These are phyloP conservation scores for Idaea dimidiata DNA, from an alignment of 2,888 invertebrate species.

Conservation along the genomic window DNA sequence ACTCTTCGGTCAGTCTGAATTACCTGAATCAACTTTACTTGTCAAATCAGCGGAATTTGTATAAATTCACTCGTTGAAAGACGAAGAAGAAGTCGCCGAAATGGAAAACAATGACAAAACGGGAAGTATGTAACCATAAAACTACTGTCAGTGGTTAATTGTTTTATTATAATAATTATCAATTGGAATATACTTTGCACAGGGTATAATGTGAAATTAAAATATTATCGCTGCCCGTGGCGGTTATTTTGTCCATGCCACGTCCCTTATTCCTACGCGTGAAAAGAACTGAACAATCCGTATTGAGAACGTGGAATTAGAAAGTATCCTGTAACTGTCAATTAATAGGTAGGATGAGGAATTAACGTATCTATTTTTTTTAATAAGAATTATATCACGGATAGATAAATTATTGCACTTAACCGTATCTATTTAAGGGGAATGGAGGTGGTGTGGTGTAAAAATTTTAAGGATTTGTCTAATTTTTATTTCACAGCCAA, in stretches of 20 bases:
- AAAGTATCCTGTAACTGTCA: slow-evolving; percentile 65
- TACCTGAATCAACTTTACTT: no score
- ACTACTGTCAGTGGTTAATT: slow-evolving; percentile 64
- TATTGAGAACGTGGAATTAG: slow-evolving; percentile 63
- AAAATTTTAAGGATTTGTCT: no score
- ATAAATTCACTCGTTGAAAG: no score
- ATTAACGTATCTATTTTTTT: background rate
- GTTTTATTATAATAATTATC: slow-evolving; percentile 64
- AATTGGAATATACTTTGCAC: slow-evolving; percentile 71
- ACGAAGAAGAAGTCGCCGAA: background rate
- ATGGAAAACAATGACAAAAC: background rate
- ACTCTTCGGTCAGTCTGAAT: no score
- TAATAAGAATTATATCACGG: slow-evolving; percentile 2
- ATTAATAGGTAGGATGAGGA: slow-evolving; percentile 43
- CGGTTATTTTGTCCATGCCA: slow-evolving; percentile 58
- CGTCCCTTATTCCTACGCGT: slow-evolving; percentile 72
- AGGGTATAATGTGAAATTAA: slow-evolving; percentile 73
- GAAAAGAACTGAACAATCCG: slow-evolving; percentile 73
- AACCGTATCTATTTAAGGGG: background rate
- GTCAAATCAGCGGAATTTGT: no score
- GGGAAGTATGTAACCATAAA: slow-evolving; percentile 10
- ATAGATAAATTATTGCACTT: background rate
- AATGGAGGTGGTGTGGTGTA: background rate
- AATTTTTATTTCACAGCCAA: no score
- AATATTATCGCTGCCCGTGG: slow-evolving; percentile 52